These are phyloP conservation scores for Nestor notabilis DNA, from an alignment of 2,113 vertebrate genomes.

Conservation along the genomic window DNA sequence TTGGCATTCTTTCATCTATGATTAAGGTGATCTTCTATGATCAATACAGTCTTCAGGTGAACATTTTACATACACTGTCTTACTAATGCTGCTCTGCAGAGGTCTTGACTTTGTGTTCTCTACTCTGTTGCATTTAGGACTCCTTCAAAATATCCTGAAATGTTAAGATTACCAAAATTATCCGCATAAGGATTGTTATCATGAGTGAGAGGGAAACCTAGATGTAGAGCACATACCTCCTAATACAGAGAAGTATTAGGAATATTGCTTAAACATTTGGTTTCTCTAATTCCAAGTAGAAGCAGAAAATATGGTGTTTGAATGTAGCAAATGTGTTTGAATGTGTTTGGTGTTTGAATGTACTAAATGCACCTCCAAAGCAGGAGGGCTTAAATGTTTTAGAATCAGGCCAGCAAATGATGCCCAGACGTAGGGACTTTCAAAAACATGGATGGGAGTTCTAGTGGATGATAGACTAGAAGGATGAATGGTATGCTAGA, in stretches of 20 bases:
- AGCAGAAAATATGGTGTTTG: not conserved
- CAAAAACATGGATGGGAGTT: not conserved
- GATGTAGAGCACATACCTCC: not conserved
- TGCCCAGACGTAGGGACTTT: not conserved
- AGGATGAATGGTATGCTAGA: not conserved
- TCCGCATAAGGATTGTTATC: not conserved
- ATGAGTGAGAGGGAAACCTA: not conserved
- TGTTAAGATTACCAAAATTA: not conserved
- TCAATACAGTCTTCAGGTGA: not conserved
- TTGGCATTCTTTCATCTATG: not conserved
- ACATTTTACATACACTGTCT: not conserved
- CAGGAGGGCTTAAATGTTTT: not conserved
- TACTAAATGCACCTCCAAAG: not conserved
- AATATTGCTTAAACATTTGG: not conserved
- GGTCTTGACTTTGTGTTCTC: not conserved
- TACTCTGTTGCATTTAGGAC: not conserved
- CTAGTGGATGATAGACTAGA: not conserved
- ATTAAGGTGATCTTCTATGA: conserved; percentile 24
- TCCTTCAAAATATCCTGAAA: not conserved
- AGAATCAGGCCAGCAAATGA: not conserved
- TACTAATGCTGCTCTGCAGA: not conserved
- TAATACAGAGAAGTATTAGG: no score
- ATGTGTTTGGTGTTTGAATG: not conserved
- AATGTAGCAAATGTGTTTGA: not conserved
- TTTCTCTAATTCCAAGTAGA: not conserved